These are phyloP conservation scores for Dromaius novaehollandiae DNA, from an alignment of 2,113 vertebrate genomes.

Conservation along the genomic window DNA sequence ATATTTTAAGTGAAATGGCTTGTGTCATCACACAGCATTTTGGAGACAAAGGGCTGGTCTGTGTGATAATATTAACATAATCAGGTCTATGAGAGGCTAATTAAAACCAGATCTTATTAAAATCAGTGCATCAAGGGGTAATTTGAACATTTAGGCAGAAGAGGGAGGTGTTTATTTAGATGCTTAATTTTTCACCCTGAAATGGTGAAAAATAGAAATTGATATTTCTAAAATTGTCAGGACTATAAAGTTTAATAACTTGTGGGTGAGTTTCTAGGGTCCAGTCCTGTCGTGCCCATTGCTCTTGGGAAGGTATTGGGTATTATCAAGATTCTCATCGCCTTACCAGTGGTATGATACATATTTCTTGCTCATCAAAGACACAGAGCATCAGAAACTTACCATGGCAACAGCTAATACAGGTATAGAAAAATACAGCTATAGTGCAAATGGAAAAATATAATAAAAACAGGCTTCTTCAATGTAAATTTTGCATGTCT, in stretches of 20 bases:
- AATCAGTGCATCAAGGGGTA: not conserved
- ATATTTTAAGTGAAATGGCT: slow-evolving; percentile 6
- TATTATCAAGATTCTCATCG: not conserved
- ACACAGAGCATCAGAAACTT: not conserved
- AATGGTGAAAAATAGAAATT: not conserved
- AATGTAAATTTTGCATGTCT: not conserved
- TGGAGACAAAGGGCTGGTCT: not conserved
- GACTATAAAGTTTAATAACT: not conserved
- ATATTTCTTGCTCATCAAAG: not conserved
- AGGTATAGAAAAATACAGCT: not conserved
- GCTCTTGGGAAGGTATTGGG: not conserved
- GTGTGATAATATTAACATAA: not conserved
- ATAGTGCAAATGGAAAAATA: not conserved
- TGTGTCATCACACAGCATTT: not conserved
- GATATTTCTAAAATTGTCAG: not conserved
- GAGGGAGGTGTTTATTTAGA: not conserved
- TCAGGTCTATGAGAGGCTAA: not conserved
- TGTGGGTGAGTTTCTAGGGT: not conserved
- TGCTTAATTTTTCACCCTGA: not conserved
- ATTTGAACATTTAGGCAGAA: not conserved
- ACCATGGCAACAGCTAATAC: not conserved
- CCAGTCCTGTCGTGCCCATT: not conserved
- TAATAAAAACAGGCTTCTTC: not conserved
- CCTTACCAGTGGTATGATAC: not conserved
- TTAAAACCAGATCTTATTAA: not conserved